phyloP scores from a whole-genome alignment of 2,113 vertebrate species.

The Mandrillus leucophaeus region DNA sequence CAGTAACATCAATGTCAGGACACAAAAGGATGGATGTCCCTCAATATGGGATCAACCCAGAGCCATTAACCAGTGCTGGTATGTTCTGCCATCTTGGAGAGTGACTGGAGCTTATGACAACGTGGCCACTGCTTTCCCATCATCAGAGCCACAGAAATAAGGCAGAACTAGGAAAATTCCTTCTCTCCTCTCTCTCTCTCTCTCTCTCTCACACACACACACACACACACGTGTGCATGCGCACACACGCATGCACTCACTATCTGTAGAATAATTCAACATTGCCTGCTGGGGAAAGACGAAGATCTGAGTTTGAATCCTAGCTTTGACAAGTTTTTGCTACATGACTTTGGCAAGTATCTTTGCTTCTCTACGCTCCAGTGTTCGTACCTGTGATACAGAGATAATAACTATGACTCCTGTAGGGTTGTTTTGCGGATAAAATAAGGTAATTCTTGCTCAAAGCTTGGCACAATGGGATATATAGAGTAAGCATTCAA shows the following conservation, averaged over 20 bases:
- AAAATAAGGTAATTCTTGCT: background rate
- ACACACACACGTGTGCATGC: background rate
- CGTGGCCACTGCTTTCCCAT: background rate
- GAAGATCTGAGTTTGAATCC: background rate
- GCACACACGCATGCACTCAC: background rate
- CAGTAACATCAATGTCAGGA: slow-evolving; percentile 77
- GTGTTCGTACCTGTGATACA: background rate
- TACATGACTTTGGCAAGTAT: background rate
- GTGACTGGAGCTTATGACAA: background rate
- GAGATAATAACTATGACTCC: background rate
- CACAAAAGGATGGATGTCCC: slow-evolving; percentile 67
- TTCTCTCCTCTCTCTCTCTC: background rate
- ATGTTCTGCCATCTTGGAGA: slow-evolving; percentile 30
- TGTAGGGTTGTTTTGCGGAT: background rate
- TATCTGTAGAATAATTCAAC: background rate
- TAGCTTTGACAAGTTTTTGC: background rate
- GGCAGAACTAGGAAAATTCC: background rate
- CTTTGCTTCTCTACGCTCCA: background rate
- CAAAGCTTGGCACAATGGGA: background rate
- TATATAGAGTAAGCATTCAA: background rate
- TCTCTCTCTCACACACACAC: background rate
- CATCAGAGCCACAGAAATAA: background rate
- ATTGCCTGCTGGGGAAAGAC: background rate
- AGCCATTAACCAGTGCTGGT: slow-evolving; percentile 54
- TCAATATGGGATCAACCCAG: slow-evolving; percentile 70